These are phyloP conservation scores for Helostoma temminkii DNA, from an alignment of 2,797 vertebrate genomes.

Conservation along the genomic window DNA sequence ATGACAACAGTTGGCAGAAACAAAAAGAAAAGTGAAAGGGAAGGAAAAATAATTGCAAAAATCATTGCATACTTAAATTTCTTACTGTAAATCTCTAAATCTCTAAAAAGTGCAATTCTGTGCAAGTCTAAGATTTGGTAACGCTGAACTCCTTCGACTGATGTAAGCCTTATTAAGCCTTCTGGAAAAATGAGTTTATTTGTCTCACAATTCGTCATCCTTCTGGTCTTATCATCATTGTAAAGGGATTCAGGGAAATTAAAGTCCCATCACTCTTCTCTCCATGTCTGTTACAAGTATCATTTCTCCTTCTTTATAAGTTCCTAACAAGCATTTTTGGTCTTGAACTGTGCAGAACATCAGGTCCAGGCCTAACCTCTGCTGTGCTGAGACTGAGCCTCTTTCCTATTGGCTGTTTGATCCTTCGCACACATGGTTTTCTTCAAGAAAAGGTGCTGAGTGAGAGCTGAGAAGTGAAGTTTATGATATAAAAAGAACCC, in stretches of 20 bases:
- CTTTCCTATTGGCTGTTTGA: slow-evolving; percentile 61
- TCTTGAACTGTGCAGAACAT: slow-evolving; percentile 47
- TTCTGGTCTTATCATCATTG: slow-evolving; percentile 68
- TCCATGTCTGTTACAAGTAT: slow-evolving; percentile 39
- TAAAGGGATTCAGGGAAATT: slow-evolving; percentile 62
- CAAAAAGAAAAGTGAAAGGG: no score
- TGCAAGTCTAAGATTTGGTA: slow-evolving; percentile 11
- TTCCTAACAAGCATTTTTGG: slow-evolving; percentile 53
- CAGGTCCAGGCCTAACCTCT: slow-evolving; percentile 40
- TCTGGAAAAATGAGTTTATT: slow-evolving; percentile 57
- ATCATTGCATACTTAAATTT: no score
- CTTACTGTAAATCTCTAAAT: no score
- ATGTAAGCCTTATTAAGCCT: slow-evolving; percentile 48
- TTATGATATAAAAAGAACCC: slow-evolving; percentile 62
- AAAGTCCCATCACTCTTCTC: slow-evolving; percentile 53
- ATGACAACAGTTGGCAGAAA: no score
- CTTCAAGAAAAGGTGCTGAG: slow-evolving; percentile 70
- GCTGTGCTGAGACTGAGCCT: slow-evolving; percentile 35
- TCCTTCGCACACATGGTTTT: slow-evolving; percentile 77
- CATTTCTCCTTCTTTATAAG: slow-evolving; percentile 34
- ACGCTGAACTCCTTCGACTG: slow-evolving; percentile 3
- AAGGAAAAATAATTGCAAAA: no score
- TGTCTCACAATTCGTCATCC: slow-evolving; percentile 53
- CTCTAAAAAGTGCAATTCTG: no score
- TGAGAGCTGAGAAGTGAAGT: slow-evolving; percentile 64